phyloP scores from a whole-genome alignment of 2,797 vertebrate genomes.

The Parauchenoglanis ngamensis region DNA sequence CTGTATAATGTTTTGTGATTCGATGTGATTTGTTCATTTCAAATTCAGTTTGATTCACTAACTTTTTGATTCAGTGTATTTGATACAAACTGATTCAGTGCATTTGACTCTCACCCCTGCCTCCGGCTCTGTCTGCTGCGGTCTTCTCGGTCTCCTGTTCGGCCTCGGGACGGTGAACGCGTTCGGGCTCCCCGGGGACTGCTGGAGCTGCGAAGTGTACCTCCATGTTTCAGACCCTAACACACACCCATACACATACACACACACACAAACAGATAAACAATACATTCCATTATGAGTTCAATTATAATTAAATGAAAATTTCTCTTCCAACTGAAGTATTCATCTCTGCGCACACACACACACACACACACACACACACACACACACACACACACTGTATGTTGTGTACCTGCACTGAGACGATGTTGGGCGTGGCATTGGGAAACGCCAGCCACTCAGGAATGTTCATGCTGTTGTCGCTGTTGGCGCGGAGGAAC shows the following conservation, averaged over 20 bases:
- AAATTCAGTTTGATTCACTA: not conserved
- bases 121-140: slow-evolving; percentile 83
- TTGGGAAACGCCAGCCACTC: slow-evolving; percentile 87
- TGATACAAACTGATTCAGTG: not conserved
- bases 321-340: not conserved
- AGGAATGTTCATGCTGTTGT: slow-evolving; percentile 89
- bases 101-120: slow-evolving; percentile 76
- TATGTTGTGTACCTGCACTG: slow-evolving; percentile 72
- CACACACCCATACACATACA: slow-evolving; percentile 41
- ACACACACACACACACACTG: not conserved
- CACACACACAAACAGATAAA: not conserved
- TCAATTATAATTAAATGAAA: not conserved
- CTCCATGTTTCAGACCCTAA: slow-evolving; percentile 83
- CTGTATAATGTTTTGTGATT: not conserved
- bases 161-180: slow-evolving; percentile 86
- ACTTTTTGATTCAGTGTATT: not conserved
- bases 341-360: not conserved
- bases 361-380: not conserved
- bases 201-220: slow-evolving; percentile 89
- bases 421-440: slow-evolving; percentile 76
- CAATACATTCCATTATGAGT: not conserved
- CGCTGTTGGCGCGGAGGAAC: slow-evolving; percentile 90
- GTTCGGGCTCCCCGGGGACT: slow-evolving; percentile 88
- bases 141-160: slow-evolving; percentile 84
- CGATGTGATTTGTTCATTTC: not conserved